These are phyloP conservation scores for Corbicula japonica DNA, from an alignment of 2,888 invertebrate species.

Conservation along the genomic window DNA sequence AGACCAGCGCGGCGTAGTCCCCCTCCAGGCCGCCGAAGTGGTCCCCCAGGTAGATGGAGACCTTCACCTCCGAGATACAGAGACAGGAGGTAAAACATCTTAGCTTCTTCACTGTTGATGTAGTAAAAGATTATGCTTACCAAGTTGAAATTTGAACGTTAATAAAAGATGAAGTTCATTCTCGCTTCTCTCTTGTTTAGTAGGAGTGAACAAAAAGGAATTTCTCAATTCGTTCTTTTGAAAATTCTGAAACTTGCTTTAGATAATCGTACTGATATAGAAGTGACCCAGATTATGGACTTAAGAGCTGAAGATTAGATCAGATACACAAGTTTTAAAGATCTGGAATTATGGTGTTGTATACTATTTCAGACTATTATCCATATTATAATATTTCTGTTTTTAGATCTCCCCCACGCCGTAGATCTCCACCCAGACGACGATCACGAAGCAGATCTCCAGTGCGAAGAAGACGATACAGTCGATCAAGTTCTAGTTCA, in stretches of 20 bases:
- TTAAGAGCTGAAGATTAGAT: too few relatives aligned
- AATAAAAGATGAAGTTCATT: too few relatives aligned
- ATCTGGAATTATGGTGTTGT: background rate
- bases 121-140: too few relatives aligned
- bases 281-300: too few relatives aligned
- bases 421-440: slow-evolving; percentile 75
- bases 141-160: too few relatives aligned
- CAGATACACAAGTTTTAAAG: too few relatives aligned
- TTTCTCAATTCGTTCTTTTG: too few relatives aligned
- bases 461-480: slow-evolving; percentile 84
- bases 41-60: slow-evolving; percentile 73
- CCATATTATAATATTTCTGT: background rate
- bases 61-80: slow-evolving; percentile 81
- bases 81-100: slow-evolving; percentile 82
- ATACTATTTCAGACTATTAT: background rate
- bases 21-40: slow-evolving; percentile 80
- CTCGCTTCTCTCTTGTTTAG: too few relatives aligned
- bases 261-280: too few relatives aligned
- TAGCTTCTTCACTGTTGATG: too few relatives aligned
- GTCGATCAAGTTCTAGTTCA: slow-evolving; percentile 86
- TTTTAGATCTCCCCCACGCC: slow-evolving; percentile 78
- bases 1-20: slow-evolving; percentile 81
- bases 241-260: too few relatives aligned
- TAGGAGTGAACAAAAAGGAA: too few relatives aligned
- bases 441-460: slow-evolving; percentile 83